These are phyloP conservation scores for Saccostrea echinata DNA, from an alignment of 1,140 invertebrate species.

Conservation along the genomic window DNA sequence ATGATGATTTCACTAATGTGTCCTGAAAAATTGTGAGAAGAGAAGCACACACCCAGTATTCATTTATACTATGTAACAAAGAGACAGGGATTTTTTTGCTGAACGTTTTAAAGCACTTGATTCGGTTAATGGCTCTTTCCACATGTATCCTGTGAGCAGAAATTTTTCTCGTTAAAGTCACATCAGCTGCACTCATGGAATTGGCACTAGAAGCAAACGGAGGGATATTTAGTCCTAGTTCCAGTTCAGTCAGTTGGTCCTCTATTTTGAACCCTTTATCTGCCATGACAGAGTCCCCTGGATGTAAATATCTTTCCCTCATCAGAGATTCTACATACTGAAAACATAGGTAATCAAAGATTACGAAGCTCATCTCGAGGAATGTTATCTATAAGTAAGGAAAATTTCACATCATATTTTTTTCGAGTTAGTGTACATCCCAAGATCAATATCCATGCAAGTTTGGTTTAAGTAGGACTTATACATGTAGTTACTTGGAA, in stretches of 20 bases:
- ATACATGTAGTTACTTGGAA: too few species aligned
- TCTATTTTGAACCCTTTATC: too few species aligned
- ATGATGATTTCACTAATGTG: background rate
- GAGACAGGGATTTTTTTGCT: background rate
- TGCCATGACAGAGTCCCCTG: background rate
- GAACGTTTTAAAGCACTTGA: constrained; percentile 49
- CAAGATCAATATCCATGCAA: too few species aligned
- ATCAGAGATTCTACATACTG: too few species aligned
- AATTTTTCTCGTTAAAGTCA: constrained; percentile 51
- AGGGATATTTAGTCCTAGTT: constrained; percentile 49
- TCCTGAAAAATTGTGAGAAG: constrained; percentile 49
- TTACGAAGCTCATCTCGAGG: too few species aligned
- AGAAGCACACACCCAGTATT: constrained; percentile 47
- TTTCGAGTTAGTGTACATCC: too few species aligned
- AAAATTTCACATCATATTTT: too few species aligned
- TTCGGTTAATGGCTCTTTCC: constrained; percentile 42
- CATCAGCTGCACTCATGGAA: constrained; percentile 46
- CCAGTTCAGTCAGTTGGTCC: constrained; percentile 43
- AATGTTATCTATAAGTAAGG: too few species aligned
- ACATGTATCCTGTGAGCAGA: too few species aligned
- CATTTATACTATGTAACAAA: constrained; percentile 47
- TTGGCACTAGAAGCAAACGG: constrained; percentile 38
- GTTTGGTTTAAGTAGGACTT: too few species aligned
- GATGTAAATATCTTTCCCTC: background rate
- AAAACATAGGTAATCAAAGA: too few species aligned